A percentile compares a stretch with the other conserved stretches of the same genome.
phyloP scores from a whole-genome alignment of 2,113 vertebrate genomes.

The Tetrax tetrax region DNA sequence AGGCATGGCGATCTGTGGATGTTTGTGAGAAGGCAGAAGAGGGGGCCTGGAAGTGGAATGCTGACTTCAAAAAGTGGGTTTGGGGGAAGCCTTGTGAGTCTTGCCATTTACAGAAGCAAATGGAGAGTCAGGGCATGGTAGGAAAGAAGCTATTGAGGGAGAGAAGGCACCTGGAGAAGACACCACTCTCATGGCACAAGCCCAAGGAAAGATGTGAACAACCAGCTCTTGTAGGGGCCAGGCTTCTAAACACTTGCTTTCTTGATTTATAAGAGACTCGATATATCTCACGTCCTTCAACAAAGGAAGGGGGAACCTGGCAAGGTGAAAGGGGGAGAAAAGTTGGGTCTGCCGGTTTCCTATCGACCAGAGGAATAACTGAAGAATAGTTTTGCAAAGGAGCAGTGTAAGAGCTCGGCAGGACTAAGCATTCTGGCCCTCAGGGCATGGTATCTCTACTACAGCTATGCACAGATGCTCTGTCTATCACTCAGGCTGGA shows the following conservation, averaged over 20 bases:
- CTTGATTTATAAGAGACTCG: background rate
- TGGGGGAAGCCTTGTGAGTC: background rate
- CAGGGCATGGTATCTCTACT: background rate
- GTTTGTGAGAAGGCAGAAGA: background rate
- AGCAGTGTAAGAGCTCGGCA: background rate
- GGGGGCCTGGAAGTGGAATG: background rate
- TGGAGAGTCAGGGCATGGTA: background rate
- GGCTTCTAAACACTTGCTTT: background rate
- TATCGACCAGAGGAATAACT: background rate
- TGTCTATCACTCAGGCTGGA: background rate
- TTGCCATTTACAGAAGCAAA: background rate
- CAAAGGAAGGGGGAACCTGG: background rate
- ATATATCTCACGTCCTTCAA: background rate
- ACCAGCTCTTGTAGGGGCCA: background rate
- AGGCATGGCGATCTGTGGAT: background rate
- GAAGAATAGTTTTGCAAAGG: background rate
- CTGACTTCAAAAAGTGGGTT: background rate
- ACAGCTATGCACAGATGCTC: slow-evolving; percentile 19
- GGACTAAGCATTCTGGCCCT: background rate
- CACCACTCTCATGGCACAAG: background rate
- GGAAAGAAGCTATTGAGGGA: background rate
- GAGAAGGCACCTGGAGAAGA: background rate
- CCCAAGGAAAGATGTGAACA: background rate
- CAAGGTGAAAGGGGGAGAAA: background rate
- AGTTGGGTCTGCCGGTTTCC: background rate